A percentile compares a stretch with the other conserved stretches of the same genome.
These are phyloP conservation scores for Pagetopsis macropterus DNA, from an alignment of 2,797 vertebrate genomes.

Conservation along the genomic window DNA sequence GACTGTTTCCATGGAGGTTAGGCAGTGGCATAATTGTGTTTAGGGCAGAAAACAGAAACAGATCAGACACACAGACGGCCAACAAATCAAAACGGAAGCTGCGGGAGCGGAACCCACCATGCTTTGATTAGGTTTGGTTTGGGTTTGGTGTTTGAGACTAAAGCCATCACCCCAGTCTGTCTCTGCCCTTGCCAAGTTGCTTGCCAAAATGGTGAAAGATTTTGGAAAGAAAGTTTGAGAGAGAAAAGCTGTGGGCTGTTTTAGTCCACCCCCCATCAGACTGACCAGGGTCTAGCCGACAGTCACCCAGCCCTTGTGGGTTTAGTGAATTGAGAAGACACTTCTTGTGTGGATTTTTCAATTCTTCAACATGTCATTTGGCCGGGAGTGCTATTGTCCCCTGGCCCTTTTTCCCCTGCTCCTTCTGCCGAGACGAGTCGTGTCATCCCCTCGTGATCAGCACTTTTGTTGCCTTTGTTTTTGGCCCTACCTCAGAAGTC, in stretches of 20 bases:
- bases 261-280: constrained; percentile 46
- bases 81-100: constrained; percentile 78
- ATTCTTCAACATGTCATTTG: constrained; percentile 97
- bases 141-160: constrained; percentile 71
- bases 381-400: constrained; percentile 92
- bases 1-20: constrained; percentile 79
- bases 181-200: constrained; percentile 74
- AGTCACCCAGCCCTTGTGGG: constrained; percentile 91
- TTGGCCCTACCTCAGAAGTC: constrained; percentile 99
- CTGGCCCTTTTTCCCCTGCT: constrained; percentile 86
- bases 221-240: constrained; percentile 69
- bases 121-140: constrained; percentile 79
- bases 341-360: constrained; percentile 98
- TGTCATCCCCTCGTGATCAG: constrained; percentile 99
- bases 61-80: constrained; percentile 76
- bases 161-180: constrained; percentile 70
- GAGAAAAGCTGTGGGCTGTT: constrained; percentile 67
- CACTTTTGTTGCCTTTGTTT: constrained; percentile 99
- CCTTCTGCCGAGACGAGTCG: constrained; percentile 92
- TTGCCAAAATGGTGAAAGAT: constrained; percentile 72
- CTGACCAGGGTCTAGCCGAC: constrained; percentile 77
- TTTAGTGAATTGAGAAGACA: constrained; percentile 91
- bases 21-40: constrained; percentile 74
- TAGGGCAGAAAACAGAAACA: constrained; percentile 74
- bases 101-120: constrained; percentile 75